Evolutionary conservation across 2,888 invertebrate species (phyloP).

Genomic region (Parascotia fuliginaria): DNA sequence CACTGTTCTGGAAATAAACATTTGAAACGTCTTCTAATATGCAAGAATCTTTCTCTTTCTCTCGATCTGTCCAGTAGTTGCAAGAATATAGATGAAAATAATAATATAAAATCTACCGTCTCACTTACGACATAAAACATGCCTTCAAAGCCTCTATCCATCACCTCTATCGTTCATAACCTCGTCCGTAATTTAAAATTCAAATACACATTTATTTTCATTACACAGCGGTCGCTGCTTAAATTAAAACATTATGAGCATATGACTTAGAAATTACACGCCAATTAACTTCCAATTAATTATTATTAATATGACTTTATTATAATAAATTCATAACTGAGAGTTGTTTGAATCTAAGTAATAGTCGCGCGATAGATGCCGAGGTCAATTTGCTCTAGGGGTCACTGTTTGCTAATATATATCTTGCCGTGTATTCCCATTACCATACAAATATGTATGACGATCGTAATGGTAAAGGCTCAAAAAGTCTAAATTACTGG

Average conservation of each 20-base stretch:
- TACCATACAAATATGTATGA: too few species aligned
- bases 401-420: too few species aligned
- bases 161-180: conserved; percentile 18
- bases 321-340: conserved; percentile 12
- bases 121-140: not conserved
- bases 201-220: conserved; percentile 25
- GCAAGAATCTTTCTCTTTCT: too few species aligned
- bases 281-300: conserved; percentile 33
- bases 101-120: not conserved
- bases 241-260: conserved; percentile 1
- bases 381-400: too few species aligned
- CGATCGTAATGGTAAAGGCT: too few species aligned
- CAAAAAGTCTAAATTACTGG: too few species aligned
- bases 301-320: conserved; percentile 27
- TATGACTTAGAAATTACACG: conserved; percentile 28
- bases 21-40: too few species aligned
- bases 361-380: too few species aligned
- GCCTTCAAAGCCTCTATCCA: conserved; percentile 16
- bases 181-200: conserved; percentile 26
- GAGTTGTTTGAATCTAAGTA: not conserved
- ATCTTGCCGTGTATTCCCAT: too few species aligned
- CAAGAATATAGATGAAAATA: too few species aligned
- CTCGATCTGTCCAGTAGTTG: too few species aligned
- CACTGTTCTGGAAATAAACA: too few species aligned
- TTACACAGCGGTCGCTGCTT: conserved; percentile 12